Conservation (phyloP, 2,113 vertebrate species). For the Gymnobelideus leadbeateri region DNA sequence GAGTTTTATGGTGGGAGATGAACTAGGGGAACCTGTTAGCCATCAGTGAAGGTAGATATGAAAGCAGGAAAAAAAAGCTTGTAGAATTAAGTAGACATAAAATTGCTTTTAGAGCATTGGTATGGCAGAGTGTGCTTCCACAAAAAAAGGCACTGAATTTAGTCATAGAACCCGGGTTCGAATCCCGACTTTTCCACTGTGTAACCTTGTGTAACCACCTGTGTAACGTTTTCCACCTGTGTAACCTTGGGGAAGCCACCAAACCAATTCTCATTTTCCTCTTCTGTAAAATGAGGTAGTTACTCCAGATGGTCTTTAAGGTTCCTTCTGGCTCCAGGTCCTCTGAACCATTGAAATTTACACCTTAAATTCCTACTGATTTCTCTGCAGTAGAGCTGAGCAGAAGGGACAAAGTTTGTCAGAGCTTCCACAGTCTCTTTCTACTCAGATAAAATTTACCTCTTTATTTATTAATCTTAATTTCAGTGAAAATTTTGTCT, state of each 20-base stretch:
- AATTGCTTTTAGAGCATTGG: background rate
- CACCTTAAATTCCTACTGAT: background rate
- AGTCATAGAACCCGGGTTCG: background rate
- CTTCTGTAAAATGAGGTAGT: background rate
- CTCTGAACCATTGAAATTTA: background rate
- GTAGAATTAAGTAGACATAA: no score
- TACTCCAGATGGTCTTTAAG: background rate
- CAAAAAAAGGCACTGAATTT: background rate
- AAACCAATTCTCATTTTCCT: background rate
- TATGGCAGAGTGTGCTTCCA: background rate
- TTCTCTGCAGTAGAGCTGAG: background rate
- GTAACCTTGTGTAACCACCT: no score
- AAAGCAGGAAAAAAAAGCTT: no score
- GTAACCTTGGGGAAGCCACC: background rate
- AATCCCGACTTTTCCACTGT: background rate
- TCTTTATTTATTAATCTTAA: background rate
- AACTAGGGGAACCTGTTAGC: no score
- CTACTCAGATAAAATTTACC: background rate
- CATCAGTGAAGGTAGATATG: no score
- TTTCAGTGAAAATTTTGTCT: conserved; percentile 1
- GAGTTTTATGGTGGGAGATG: no score
- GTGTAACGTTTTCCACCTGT: no score
- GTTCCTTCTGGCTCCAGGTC: background rate
- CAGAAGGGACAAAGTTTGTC: background rate
- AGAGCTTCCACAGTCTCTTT: background rate